Evolutionary conservation across 2,797 vertebrate genomes (phyloP), one percentile per base, ranked within the genome.

Genomic region (Ispidina lecontei): DNA sequence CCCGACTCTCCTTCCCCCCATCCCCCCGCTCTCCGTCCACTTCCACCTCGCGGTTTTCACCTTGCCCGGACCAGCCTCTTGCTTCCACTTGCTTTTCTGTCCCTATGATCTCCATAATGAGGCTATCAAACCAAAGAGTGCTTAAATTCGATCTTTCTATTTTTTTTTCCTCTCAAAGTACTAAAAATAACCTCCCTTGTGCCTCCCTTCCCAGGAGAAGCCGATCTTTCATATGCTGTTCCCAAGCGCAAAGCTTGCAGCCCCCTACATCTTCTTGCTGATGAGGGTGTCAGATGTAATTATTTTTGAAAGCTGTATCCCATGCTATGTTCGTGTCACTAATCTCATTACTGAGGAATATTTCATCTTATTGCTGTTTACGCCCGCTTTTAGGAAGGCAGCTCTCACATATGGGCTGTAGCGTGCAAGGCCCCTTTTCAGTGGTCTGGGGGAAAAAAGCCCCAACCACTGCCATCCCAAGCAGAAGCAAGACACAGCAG

Each of bases 141-240:
- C 63, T 87, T 74, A 83, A 90, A 94, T 94, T 91, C 91, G 39
- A 46, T 31, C 22, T 65, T 46, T n/a, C 21, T 19, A 14, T 72
- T 47, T 41, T 56, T 21, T 37, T 33, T 52, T 37, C 3, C 12
- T 31, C 5, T 14, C 39, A 31, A 67, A 68, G 37, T 47, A 64
- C 95, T 95, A 96, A 93, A 95, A 95, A 95, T 96, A 96, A 65
- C 37, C 56, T 96, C 94, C 92, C 93, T 89, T 85, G 95, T 95
- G 93, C 92, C 89, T 95, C 68, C 71, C 74, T 89, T 96, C 94
- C 95, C 92, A 84, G 83, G 95, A 96, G 94, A 94, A 96, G 88
- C 71, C 77, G 19, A 71, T 91, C 85, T 81, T 84, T 91, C 87
- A 68, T 76, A 91, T 0, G 39, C 85, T 58, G 81, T 88, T 96